phyloP scores from a whole-genome alignment of 2,113 vertebrate genomes.

The Panthera tigris region DNA sequence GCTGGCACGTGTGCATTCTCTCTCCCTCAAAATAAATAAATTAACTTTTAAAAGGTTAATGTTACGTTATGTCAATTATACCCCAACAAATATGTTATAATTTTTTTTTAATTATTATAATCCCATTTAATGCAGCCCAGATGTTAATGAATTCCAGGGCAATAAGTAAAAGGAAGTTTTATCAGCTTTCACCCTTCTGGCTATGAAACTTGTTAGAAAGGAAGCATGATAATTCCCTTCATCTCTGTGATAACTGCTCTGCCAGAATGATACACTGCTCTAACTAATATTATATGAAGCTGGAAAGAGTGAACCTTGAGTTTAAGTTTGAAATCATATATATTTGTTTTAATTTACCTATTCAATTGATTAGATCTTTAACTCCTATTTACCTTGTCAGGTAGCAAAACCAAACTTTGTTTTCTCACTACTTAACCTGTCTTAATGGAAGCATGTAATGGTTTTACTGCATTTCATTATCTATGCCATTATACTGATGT shows the following conservation, averaged over 20 bases:
- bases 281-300: accelerated
- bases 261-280: neutral
- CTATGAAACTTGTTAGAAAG: neutral
- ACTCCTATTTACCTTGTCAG: neutral
- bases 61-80: neutral
- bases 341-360: neutral
- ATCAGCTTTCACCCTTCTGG: no score
- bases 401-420: conserved; percentile 33
- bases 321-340: neutral
- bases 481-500: conserved; percentile 12
- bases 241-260: neutral
- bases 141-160: neutral
- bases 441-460: neutral
- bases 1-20: no score
- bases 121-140: neutral
- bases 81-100: neutral
- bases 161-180: neutral
- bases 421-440: neutral
- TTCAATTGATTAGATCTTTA: neutral
- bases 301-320: neutral
- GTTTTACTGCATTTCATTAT: conserved; percentile 47
- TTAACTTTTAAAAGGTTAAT: neutral
- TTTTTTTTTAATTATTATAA: neutral
- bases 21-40: no score
- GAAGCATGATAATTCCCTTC: neutral